Percentiles rank a stretch among this genome's conserved stretches.
phyloP scores from a whole-genome alignment of 1,140 invertebrate species.

The Tribolium madens region DNA sequence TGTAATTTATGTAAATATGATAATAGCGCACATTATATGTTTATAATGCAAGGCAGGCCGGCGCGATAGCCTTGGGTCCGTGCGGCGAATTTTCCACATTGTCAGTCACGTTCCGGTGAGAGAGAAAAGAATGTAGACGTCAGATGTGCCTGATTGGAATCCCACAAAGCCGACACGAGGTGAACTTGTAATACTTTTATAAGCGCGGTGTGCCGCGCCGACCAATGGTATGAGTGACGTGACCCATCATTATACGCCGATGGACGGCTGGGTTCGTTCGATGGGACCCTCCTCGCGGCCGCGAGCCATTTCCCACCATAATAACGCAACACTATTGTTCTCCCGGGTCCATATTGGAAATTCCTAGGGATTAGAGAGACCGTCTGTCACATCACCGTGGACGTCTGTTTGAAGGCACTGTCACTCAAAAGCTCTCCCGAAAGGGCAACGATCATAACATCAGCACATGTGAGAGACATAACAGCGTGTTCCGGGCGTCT shows the following conservation, averaged over 20 bases:
- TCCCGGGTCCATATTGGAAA: conserved; percentile 5
- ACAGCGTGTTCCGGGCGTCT: conserved; percentile 34
- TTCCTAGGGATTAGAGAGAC: not conserved
- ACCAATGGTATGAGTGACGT: conserved; percentile 60
- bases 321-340: conserved; percentile 29
- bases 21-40: conserved; percentile 55
- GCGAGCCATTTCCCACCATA: conserved; percentile 53
- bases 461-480: conserved; percentile 37
- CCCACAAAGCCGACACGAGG: conserved; percentile 53
- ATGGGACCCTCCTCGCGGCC: conserved; percentile 41
- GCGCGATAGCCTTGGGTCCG: conserved; percentile 54
- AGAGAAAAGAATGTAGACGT: conserved; percentile 53
- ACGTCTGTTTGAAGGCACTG: conserved; percentile 37
- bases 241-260: conserved; percentile 58
- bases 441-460: conserved; percentile 37
- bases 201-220: conserved; percentile 50
- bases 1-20: conserved; percentile 60
- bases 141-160: conserved; percentile 57
- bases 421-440: conserved; percentile 24
- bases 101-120: conserved; percentile 53
- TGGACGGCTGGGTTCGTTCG: conserved; percentile 46
- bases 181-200: conserved; percentile 56
- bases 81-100: conserved; percentile 57
- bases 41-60: conserved; percentile 50
- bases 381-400: conserved; percentile 6